Base-by-base conservation (phyloP, 2,888 invertebrate species). In the Agapostemon virescens region DNA sequence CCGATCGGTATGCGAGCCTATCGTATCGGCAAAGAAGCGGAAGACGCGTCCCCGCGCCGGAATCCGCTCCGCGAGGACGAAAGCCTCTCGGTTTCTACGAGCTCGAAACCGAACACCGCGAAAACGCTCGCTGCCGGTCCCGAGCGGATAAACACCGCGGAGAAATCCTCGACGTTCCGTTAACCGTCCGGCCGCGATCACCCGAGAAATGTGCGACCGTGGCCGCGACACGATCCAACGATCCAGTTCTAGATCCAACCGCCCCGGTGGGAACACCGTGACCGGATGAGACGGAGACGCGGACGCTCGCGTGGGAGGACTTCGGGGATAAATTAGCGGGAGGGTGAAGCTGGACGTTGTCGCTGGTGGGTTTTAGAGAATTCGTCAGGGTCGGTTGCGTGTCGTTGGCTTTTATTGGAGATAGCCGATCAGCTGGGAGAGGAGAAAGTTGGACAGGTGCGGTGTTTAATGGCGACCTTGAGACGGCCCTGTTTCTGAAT, bases 1-100 rank as follows among this genome's bases (percentile, higher is more conserved):
- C 85, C 84, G 89, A 90, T 90, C 86, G 89, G 89, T 88, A 89
- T 90, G 89, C 88, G 82, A 85, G 78, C 67, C 26, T 64, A 70
- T 49, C 77, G 69, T 49, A n/a, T 55, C 67, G 42, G 71, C 64
- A n/a, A n/a, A n/a, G 70, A 55, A 76, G 71, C 81, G 81, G 82
- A 79, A 83, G 74, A 72, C 75, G 30, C 38, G 61, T 64, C 49
- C 49, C 40, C 77, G 42, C 20, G 45, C 55, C 55, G 36, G 69
- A 63, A 66, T 55, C 55, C 55, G 55, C 45, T 69, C 77, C 77
- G 81, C 66, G 76, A 71, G 70, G 79, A 73, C 67, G 74, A 33
- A 36, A 36, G 58, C 17, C 30, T 68, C 69, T 68, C 79, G 80
- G 70, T 72, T 68, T 45, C 23, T 49, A 67, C 55, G 84, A 70